Conservation (phyloP, 2,888 invertebrate genomes). For the Cerceris ruficornis region DNA sequence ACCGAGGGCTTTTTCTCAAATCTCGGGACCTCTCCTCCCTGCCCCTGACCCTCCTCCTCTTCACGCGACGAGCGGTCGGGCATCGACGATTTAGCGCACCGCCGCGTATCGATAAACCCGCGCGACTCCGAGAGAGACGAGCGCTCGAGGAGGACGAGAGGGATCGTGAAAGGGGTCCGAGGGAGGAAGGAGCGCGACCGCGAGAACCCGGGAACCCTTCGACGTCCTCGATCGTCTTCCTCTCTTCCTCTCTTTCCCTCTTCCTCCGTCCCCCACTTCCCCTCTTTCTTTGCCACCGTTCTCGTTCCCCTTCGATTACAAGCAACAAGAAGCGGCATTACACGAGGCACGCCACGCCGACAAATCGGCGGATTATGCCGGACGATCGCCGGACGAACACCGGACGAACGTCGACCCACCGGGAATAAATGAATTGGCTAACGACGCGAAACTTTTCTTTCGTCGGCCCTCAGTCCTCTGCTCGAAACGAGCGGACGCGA, state of each 20-base stretch:
- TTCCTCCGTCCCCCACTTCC: slow-evolving; percentile 27
- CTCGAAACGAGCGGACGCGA: slow-evolving; percentile 5
- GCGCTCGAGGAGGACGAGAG: slow-evolving; percentile 24
- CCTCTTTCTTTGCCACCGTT: slow-evolving; percentile 37
- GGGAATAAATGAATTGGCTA: slow-evolving; percentile 78
- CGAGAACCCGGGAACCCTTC: slow-evolving; percentile 52
- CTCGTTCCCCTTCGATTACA: slow-evolving; percentile 73
- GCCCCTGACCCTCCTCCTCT: slow-evolving; percentile 37
- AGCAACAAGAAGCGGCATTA: slow-evolving; percentile 77
- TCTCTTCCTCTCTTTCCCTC: slow-evolving; percentile 42
- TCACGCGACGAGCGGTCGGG: slow-evolving; percentile 60
- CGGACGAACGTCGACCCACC: slow-evolving; percentile 72
- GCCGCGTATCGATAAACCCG: slow-evolving; percentile 71
- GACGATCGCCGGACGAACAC: slow-evolving; percentile 64
- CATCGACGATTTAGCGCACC: slow-evolving; percentile 77
- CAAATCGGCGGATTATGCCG: slow-evolving; percentile 80
- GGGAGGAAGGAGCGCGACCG: slow-evolving; percentile 26
- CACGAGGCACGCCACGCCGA: slow-evolving; percentile 78
- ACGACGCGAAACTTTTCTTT: slow-evolving; percentile 66
- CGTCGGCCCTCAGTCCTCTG: slow-evolving; percentile 37
- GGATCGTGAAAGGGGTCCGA: background rate
- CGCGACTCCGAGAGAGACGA: slow-evolving; percentile 20
- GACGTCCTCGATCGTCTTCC: slow-evolving; percentile 66
- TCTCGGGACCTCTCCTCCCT: slow-evolving; percentile 63
- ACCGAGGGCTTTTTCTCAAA: slow-evolving; percentile 71